Evolutionary conservation across 2,888 invertebrate species (phyloP).

Genomic region (Pheosia gnoma): DNA sequence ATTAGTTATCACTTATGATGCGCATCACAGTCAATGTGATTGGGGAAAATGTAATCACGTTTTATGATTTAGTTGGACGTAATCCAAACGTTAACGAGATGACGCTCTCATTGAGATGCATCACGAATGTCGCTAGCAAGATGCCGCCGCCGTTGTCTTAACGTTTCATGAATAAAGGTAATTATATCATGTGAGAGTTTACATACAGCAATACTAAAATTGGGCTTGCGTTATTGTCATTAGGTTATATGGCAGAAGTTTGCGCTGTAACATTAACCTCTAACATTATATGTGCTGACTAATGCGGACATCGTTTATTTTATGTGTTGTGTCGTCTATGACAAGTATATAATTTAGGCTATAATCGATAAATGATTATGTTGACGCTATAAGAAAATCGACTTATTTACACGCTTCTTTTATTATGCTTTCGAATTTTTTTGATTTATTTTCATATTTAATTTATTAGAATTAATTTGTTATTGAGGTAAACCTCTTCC

Average conservation of each 20-base stretch:
- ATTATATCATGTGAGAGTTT: slow-evolving; percentile 7
- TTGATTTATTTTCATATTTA: slow-evolving; percentile 1
- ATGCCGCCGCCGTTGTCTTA: slow-evolving; percentile 6
- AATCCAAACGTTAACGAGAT: slow-evolving; percentile 9
- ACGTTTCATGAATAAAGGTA: slow-evolving; percentile 5
- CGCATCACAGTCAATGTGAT: slow-evolving; percentile 10
- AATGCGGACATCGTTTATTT: slow-evolving; percentile 11
- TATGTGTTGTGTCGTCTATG: slow-evolving; percentile 15
- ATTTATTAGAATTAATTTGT: slow-evolving; percentile 4
- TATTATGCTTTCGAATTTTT: slow-evolving; percentile 1
- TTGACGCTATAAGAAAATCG: slow-evolving; percentile 1
- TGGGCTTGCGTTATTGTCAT: slow-evolving; percentile 6
- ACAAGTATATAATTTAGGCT: slow-evolving; percentile 11
- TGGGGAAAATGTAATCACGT: slow-evolving; percentile 8
- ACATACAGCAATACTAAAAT: slow-evolving; percentile 14
- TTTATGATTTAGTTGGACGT: slow-evolving; percentile 13
- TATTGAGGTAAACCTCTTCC: slow-evolving; percentile 23
- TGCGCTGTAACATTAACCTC: slow-evolving; percentile 7
- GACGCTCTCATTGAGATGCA: slow-evolving; percentile 3
- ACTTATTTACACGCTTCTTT: slow-evolving; percentile 3
- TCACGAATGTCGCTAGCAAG: slow-evolving; percentile 2
- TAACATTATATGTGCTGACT: slow-evolving; percentile 7
- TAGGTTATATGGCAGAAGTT: slow-evolving; percentile 5
- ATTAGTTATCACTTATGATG: slow-evolving; percentile 11
- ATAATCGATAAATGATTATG: slow-evolving; percentile 4